These are phyloP conservation scores for Clusia tigrina DNA, from an alignment of 2,888 invertebrate species.

Conservation along the genomic window DNA sequence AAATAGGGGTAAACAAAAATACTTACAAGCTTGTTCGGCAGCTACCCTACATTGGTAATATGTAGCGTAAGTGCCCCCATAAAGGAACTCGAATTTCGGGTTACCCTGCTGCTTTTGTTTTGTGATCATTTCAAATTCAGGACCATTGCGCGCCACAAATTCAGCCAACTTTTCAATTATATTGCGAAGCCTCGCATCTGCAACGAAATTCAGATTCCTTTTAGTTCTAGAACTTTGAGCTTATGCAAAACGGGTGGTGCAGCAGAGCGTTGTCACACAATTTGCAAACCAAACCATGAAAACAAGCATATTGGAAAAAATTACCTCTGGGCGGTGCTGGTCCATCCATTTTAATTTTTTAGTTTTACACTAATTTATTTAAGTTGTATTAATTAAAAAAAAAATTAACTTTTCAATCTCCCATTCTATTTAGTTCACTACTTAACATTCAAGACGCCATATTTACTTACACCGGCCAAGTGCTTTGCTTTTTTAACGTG, in stretches of 20 bases:
- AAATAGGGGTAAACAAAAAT: not conserved
- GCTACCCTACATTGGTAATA: conserved; percentile 97
- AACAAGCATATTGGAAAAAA: not conserved
- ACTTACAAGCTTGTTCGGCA: conserved; percentile 91
- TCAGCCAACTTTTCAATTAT: conserved; percentile 98
- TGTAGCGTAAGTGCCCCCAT: conserved; percentile 93
- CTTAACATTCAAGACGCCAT: conserved; percentile 42
- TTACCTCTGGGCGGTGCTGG: conserved; percentile 42
- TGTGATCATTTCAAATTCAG: conserved; percentile 99
- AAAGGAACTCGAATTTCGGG: conserved; percentile 96
- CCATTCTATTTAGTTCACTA: too few relatives aligned
- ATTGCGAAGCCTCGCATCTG: conserved; percentile 91
- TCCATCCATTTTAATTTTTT: conserved; percentile 34
- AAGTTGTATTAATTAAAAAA: conserved; percentile 12
- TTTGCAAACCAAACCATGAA: not conserved
- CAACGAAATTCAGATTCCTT: not conserved
- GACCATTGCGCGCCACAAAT: conserved; percentile 98
- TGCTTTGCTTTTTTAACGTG: too few relatives aligned
- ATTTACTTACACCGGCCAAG: conserved; percentile 25
- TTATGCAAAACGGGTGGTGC: too few relatives aligned
- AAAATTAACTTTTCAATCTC: conserved; percentile 1
- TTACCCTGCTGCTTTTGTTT: conserved; percentile 98
- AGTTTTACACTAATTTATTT: too few relatives aligned
- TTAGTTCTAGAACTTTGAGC: not conserved
- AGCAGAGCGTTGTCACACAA: not conserved